Evolutionary conservation across 2,113 vertebrate genomes (phyloP).

Genomic region (Chionodraco myersi): DNA sequence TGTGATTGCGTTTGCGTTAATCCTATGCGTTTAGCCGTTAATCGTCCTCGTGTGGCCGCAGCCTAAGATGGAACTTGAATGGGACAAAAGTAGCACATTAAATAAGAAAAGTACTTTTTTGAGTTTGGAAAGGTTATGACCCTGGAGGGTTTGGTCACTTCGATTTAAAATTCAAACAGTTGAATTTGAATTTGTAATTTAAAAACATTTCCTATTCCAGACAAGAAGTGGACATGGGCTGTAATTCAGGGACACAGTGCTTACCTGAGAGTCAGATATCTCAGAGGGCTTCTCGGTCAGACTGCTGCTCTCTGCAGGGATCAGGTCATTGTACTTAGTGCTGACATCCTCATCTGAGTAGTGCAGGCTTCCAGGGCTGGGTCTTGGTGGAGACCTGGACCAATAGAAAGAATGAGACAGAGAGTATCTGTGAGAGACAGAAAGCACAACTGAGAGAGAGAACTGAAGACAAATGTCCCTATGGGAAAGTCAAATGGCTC

Average conservation of each 20-base stretch:
- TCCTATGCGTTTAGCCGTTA: no score
- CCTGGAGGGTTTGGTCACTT: conserved; percentile 27
- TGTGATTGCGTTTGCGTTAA: no score
- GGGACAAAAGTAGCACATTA: conserved; percentile 17
- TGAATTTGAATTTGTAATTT: conserved; percentile 48
- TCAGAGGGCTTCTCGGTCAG: conserved; percentile 97
- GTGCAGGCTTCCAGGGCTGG: conserved; percentile 96
- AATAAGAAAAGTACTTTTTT: conserved; percentile 10
- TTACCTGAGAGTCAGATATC: conserved; percentile 97
- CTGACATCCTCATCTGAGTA: conserved; percentile 98
- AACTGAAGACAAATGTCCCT: background rate
- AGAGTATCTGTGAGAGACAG: conserved; percentile 1
- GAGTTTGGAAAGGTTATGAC: conserved; percentile 35
- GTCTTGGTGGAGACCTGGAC: conserved; percentile 91
- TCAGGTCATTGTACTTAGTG: conserved; percentile 96
- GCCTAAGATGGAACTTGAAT: background rate
- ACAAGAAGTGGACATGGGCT: background rate
- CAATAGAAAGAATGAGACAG: conserved; percentile 8
- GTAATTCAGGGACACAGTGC: conserved; percentile 28
- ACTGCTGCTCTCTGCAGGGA: conserved; percentile 97
- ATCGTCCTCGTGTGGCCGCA: no score
- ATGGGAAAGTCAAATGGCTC: background rate
- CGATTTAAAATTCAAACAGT: conserved; percentile 15
- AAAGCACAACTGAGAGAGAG: conserved; percentile 1
- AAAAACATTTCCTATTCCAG: conserved; percentile 33